phyloP scores from a whole-genome alignment of 2,797 vertebrate genomes.

The Balearica regulorum region DNA sequence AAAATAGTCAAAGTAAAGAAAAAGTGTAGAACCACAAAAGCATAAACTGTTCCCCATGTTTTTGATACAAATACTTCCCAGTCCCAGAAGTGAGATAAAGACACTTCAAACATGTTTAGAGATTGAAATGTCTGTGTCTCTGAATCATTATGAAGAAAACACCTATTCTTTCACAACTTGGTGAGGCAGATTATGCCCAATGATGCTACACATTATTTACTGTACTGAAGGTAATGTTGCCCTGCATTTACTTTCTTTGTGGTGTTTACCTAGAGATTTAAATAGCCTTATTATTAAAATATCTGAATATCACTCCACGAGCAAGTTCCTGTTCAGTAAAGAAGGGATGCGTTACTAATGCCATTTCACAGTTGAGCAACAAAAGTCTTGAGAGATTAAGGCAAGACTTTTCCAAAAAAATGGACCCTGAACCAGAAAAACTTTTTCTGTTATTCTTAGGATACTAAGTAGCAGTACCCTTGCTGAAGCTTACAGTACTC shows the following conservation, averaged over 20 bases:
- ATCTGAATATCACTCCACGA: background rate
- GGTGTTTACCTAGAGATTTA: background rate
- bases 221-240: background rate
- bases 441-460: background rate
- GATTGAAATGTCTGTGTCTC: background rate
- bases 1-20: background rate
- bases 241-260: background rate
- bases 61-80: background rate
- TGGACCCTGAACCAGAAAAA: background rate
- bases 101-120: background rate
- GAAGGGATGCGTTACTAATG: background rate
- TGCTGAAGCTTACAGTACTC: background rate
- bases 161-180: background rate
- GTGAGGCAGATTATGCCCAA: background rate
- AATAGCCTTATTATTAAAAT: background rate
- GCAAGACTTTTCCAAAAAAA: background rate
- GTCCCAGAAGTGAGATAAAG: background rate
- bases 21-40: background rate
- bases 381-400: background rate
- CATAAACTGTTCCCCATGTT: background rate
- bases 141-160: background rate
- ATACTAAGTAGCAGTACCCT: fast-evolving
- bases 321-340: background rate
- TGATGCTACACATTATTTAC: fast-evolving
- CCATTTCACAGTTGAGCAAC: background rate